These are phyloP conservation scores for Cybosia mesomella DNA, from an alignment of 2,888 invertebrate genomes.

Conservation along the genomic window DNA sequence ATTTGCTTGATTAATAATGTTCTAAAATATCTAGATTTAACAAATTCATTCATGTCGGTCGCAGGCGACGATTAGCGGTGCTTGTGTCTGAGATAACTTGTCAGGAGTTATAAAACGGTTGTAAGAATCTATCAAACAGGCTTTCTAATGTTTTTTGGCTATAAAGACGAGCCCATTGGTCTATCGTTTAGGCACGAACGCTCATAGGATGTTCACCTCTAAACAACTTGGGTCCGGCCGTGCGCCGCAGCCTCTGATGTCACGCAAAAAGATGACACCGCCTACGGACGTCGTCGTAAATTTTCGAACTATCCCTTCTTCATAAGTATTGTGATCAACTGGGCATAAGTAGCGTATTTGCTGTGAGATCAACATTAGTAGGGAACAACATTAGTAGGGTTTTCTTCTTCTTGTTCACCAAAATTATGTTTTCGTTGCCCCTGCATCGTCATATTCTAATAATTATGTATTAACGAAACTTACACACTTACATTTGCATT, in stretches of 20 bases:
- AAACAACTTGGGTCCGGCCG: slow-evolving; percentile 41
- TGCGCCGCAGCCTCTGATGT: slow-evolving; percentile 71
- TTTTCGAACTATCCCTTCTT: slow-evolving; percentile 2
- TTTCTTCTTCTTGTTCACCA: neutral
- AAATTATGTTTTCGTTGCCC: neutral
- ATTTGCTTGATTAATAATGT: neutral
- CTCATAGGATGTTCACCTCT: slow-evolving; percentile 80
- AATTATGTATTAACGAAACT: neutral
- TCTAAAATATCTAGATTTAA: slow-evolving; percentile 28
- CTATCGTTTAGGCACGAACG: slow-evolving; percentile 66
- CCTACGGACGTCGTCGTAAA: neutral
- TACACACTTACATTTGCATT: neutral
- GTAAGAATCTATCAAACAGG: slow-evolving; percentile 63
- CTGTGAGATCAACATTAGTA: neutral
- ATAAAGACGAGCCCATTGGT: slow-evolving; percentile 66
- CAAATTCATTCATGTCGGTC: slow-evolving; percentile 41
- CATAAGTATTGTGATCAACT: neutral
- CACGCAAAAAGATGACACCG: slow-evolving; percentile 64
- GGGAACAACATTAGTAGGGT: neutral
- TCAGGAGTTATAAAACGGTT: slow-evolving; percentile 54
- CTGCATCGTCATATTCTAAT: neutral
- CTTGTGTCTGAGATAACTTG: slow-evolving; percentile 46
- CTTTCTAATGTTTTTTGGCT: slow-evolving; percentile 69
- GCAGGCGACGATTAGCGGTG: slow-evolving; percentile 41
- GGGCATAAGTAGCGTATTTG: neutral